Conservation (phyloP, 2,888 invertebrate genomes). For the Copidosoma aretas region DNA sequence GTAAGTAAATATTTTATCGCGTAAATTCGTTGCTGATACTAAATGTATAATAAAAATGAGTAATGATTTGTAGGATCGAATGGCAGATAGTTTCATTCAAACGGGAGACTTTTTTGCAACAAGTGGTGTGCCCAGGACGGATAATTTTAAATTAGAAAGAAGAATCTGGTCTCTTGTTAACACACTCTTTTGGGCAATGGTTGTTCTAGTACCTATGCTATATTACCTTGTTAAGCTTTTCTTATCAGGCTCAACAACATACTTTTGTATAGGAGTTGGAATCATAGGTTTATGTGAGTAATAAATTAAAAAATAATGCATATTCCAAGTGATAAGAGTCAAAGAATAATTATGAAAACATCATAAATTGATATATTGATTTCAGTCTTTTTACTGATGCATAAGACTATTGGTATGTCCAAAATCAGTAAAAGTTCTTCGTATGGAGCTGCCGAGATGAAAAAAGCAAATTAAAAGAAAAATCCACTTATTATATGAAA, state of each 20-base stretch:
- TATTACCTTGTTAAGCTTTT: conserved; percentile 73
- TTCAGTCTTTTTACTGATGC: conserved; percentile 78
- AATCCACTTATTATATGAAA: conserved; percentile 35
- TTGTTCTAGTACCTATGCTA: conserved; percentile 75
- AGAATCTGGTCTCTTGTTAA: conserved; percentile 75
- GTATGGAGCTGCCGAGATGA: conserved; percentile 73
- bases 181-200: conserved; percentile 73
- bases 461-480: conserved; percentile 58
- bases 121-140: conserved; percentile 73
- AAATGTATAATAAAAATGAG: conserved; percentile 15
- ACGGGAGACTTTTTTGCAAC: conserved; percentile 82
- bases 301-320: conserved; percentile 15
- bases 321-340: too few species aligned
- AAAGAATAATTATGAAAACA: too few species aligned
- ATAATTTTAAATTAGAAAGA: conserved; percentile 67
- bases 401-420: conserved; percentile 82
- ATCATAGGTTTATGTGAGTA: conserved; percentile 81
- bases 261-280: conserved; percentile 73
- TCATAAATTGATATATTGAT: conserved; percentile 29
- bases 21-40: conserved; percentile 2
- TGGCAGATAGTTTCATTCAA: conserved; percentile 75
- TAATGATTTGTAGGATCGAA: conserved; percentile 68
- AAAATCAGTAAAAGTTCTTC: conserved; percentile 84
- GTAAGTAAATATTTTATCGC: conserved; percentile 62
- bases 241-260: conserved; percentile 75